Percentiles rank a stretch among this genome's conserved stretches.
These are phyloP conservation scores for Epinotia brunnichana DNA, from an alignment of 2,888 invertebrate species.

Conservation along the genomic window DNA sequence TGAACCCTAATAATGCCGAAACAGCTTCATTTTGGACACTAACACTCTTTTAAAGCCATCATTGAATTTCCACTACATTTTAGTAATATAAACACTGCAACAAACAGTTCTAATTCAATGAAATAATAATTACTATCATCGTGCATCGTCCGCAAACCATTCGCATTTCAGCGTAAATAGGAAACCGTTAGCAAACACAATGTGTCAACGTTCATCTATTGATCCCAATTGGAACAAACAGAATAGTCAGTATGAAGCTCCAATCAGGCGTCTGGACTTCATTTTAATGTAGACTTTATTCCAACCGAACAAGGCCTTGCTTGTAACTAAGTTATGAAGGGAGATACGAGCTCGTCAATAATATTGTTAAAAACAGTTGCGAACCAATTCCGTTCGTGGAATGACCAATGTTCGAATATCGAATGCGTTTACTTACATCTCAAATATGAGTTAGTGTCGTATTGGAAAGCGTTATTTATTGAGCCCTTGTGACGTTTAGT, in stretches of 20 bases:
- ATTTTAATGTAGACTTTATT: not conserved
- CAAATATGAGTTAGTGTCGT: constrained; percentile 37
- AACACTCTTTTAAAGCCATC: not conserved
- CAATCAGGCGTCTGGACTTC: not conserved
- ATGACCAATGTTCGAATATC: constrained; percentile 44
- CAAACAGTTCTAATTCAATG: constrained; percentile 5
- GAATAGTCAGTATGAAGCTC: not conserved
- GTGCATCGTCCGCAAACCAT: constrained; percentile 4
- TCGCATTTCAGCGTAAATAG: constrained; percentile 31
- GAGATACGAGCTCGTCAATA: not conserved
- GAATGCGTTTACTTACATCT: constrained; percentile 39
- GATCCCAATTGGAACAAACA: constrained; percentile 25
- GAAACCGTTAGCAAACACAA: constrained; percentile 29
- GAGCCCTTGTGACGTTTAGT: constrained; percentile 49
- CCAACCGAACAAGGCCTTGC: not conserved
- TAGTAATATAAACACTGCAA: not conserved
- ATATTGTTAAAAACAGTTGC: constrained; percentile 25
- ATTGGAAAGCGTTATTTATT: constrained; percentile 52
- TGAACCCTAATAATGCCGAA: not conserved
- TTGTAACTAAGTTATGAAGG: not conserved
- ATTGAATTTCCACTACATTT: not conserved
- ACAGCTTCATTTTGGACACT: not conserved
- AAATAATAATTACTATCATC: constrained; percentile 18
- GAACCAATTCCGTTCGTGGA: constrained; percentile 48
- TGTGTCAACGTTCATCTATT: constrained; percentile 37